Conservation (phyloP, 92 coral and sea anemone species). For the Metridium senile region DNA sequence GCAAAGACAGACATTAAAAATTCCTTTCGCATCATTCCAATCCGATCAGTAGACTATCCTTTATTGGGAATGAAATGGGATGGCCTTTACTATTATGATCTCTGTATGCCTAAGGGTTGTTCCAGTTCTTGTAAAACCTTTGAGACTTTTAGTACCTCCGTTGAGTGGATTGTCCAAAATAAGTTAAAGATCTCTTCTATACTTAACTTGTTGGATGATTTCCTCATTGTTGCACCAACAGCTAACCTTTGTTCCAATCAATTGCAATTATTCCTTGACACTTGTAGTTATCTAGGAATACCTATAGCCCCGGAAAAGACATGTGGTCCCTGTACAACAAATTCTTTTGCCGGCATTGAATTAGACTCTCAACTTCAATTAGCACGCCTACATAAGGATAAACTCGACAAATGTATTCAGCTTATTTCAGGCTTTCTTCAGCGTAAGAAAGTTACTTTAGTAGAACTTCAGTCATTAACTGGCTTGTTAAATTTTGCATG, state of each 20-base stretch:
- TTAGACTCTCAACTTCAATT: slow-evolving; percentile 13
- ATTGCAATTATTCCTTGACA: slow-evolving; percentile 20
- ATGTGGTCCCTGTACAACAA: slow-evolving; percentile 3
- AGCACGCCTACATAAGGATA: slow-evolving; percentile 31
- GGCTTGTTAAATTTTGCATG: slow-evolving; percentile 45
- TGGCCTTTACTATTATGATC: slow-evolving; percentile 50
- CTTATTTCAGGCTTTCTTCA: slow-evolving; percentile 6
- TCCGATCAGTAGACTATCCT: slow-evolving; percentile 49
- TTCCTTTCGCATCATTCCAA: slow-evolving; percentile 58
- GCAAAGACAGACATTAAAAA: slow-evolving; percentile 64
- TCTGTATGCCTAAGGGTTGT: slow-evolving; percentile 63
- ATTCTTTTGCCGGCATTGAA: slow-evolving; percentile 38
- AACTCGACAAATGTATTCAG: slow-evolving; percentile 5
- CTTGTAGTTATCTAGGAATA: slow-evolving; percentile 37
- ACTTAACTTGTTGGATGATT: slow-evolving; percentile 54
- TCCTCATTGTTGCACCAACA: slow-evolving; percentile 50
- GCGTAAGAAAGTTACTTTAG: slow-evolving; percentile 34
- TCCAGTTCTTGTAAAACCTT: slow-evolving; percentile 55
- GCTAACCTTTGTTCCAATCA: slow-evolving; percentile 19
- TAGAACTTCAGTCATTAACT: slow-evolving; percentile 38
- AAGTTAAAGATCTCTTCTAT: slow-evolving; percentile 34
- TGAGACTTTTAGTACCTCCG: slow-evolving; percentile 59
- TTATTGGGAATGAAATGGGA: slow-evolving; percentile 48
- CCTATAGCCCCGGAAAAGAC: slow-evolving; percentile 53
- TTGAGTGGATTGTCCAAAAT: slow-evolving; percentile 51